Evolutionary conservation across 1,140 invertebrate species (phyloP).

Genomic region (Temnothorax curvispinosus): DNA sequence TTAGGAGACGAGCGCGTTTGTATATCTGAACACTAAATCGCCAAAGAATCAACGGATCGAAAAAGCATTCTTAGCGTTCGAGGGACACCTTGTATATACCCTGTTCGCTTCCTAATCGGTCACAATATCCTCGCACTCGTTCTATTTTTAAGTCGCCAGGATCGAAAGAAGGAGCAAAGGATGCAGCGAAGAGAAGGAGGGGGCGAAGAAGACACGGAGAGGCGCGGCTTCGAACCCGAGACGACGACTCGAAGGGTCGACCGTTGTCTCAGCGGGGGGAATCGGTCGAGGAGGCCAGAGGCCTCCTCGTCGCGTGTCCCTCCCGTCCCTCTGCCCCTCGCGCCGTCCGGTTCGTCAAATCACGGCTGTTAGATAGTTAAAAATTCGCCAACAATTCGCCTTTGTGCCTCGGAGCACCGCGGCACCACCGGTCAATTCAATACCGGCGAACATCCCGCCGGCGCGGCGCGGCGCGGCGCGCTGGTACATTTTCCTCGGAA

Average conservation of each 20-base stretch:
- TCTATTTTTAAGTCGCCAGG: slow-evolving; percentile 42
- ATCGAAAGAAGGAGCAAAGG: slow-evolving; percentile 31
- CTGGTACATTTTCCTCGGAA: slow-evolving; percentile 1
- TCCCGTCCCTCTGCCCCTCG: too few relatives aligned
- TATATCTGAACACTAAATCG: background rate
- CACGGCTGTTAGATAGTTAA: background rate
- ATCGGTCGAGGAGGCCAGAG: background rate
- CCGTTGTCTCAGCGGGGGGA: slow-evolving; percentile 37
- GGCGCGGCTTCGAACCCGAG: background rate
- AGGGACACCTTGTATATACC: slow-evolving; percentile 2
- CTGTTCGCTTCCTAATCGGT: slow-evolving; percentile 37
- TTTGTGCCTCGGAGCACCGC: background rate
- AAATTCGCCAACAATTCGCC: slow-evolving; percentile 44
- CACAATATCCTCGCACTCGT: slow-evolving; percentile 31
- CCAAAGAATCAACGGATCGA: background rate
- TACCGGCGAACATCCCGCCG: background rate
- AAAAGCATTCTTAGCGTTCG: background rate
- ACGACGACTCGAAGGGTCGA: background rate
- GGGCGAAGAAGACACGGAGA: background rate
- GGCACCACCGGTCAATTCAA: slow-evolving; percentile 9
- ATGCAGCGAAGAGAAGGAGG: background rate
- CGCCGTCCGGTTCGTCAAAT: background rate
- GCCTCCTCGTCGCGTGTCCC: slow-evolving; percentile 11
- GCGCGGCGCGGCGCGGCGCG: too few relatives aligned
- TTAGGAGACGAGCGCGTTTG: background rate